Percentiles rank a stretch among this genome's conserved stretches.
phyloP scores from a whole-genome alignment of 2,113 vertebrate genomes.

The Dolichotis patagonum region DNA sequence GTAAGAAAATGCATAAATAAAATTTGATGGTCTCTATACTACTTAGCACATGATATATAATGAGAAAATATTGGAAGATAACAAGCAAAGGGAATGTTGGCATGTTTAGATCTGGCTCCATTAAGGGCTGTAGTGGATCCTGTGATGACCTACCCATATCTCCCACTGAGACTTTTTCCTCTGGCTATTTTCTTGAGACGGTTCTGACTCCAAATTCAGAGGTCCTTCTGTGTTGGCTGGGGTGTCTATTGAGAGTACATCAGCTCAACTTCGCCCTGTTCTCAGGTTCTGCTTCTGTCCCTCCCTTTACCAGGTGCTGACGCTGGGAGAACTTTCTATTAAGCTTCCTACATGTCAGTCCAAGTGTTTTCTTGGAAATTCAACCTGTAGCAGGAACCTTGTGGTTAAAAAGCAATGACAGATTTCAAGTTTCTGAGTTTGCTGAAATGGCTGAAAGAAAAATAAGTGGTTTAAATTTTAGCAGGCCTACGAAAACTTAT shows the following conservation, averaged over 20 bases:
- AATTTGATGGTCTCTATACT: neutral
- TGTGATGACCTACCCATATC: neutral
- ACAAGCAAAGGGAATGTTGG: neutral
- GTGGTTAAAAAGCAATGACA: neutral
- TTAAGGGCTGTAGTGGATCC: neutral
- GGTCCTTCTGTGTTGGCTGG: neutral
- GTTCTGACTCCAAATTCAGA: neutral
- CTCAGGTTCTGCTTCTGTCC: neutral
- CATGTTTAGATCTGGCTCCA: neutral
- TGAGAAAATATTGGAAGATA: neutral
- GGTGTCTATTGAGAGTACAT: neutral
- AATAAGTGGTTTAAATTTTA: neutral
- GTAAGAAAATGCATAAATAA: neutral
- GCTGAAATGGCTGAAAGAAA: neutral
- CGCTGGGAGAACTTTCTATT: neutral
- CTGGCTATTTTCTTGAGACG: neutral
- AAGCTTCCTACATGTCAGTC: neutral
- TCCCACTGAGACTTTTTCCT: neutral
- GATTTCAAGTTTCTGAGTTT: slow-evolving; percentile 40
- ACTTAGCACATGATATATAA: neutral
- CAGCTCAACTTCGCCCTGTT: neutral
- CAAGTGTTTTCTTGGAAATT: neutral
- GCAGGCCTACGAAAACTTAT: neutral
- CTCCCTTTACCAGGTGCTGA: neutral
- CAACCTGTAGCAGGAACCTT: neutral